Percentiles rank a stretch among this genome's conserved stretches.
Evolutionary conservation across 2,113 vertebrate genomes (phyloP).

Genomic region (Rhegmatorhina hoffmannsi): DNA sequence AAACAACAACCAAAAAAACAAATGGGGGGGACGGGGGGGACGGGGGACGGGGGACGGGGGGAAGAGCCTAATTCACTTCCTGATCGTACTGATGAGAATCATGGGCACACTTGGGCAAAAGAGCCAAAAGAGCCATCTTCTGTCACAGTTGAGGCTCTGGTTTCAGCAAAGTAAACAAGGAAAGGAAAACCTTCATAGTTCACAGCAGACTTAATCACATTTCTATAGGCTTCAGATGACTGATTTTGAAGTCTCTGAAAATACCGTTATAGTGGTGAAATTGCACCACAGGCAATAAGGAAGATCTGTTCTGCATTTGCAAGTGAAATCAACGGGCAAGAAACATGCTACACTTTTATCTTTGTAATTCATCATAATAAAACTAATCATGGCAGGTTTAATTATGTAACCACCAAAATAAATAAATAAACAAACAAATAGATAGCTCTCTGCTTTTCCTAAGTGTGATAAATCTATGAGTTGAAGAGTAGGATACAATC

Average conservation of each 20-base stretch:
- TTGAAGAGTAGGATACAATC: neutral
- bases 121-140: neutral
- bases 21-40: too few species aligned
- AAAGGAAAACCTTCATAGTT: neutral
- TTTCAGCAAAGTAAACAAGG: slow-evolving; percentile 2
- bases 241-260: neutral
- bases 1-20: too few species aligned
- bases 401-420: neutral
- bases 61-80: neutral
- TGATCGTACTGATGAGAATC: neutral
- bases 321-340: neutral
- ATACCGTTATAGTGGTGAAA: neutral
- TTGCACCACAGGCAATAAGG: neutral
- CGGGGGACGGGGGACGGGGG: too few species aligned
- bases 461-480: neutral
- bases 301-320: neutral
- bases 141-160: neutral
- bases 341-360: neutral
- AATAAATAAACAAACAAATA: neutral
- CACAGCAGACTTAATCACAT: neutral
- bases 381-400: neutral
- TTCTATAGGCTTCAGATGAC: neutral
- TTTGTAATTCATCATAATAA: slow-evolving; percentile 14
- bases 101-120: neutral
- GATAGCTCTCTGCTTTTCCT: neutral